These are phyloP conservation scores for Loripinus fragilis DNA, from an alignment of 2,888 invertebrate genomes.

Conservation along the genomic window DNA sequence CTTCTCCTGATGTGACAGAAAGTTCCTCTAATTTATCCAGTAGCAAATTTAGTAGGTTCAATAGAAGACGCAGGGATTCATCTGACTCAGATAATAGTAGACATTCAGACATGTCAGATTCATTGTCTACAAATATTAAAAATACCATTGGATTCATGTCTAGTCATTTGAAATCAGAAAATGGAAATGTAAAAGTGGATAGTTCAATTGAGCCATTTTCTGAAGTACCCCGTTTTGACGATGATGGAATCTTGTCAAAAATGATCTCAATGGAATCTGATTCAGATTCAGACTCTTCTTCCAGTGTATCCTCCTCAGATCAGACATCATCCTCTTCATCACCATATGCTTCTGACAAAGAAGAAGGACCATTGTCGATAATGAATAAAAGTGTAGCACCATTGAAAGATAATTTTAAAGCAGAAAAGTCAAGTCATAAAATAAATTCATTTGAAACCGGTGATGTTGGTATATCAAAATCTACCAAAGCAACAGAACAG, in stretches of 20 bases:
- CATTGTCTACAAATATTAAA: not conserved
- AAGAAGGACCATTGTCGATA: not conserved
- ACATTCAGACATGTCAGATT: not conserved
- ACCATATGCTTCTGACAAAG: not conserved
- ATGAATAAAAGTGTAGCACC: too few relatives aligned
- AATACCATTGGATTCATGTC: too few relatives aligned
- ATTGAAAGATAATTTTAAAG: not conserved
- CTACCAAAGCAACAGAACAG: too few relatives aligned
- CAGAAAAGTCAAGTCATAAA: too few relatives aligned
- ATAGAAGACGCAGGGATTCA: slow-evolving; percentile 43
- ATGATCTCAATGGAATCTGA: not conserved
- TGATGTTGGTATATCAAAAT: too few relatives aligned
- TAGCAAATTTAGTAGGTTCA: slow-evolving; percentile 53
- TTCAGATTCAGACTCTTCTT: slow-evolving; percentile 23
- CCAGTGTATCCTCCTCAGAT: slow-evolving; percentile 21
- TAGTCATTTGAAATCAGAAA: not conserved
- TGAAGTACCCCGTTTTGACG: not conserved
- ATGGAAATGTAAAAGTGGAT: not conserved
- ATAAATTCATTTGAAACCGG: too few relatives aligned
- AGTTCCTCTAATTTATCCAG: slow-evolving; percentile 54
- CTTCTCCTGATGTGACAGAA: slow-evolving; percentile 15
- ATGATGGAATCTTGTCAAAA: not conserved
- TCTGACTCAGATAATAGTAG: slow-evolving; percentile 18
- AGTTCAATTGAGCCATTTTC: not conserved
- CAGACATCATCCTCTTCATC: slow-evolving; percentile 9